Percentiles rank a stretch among this genome's conserved stretches.
phyloP scores from a whole-genome alignment of 2,888 invertebrate genomes.

The Loripinus fragilis region DNA sequence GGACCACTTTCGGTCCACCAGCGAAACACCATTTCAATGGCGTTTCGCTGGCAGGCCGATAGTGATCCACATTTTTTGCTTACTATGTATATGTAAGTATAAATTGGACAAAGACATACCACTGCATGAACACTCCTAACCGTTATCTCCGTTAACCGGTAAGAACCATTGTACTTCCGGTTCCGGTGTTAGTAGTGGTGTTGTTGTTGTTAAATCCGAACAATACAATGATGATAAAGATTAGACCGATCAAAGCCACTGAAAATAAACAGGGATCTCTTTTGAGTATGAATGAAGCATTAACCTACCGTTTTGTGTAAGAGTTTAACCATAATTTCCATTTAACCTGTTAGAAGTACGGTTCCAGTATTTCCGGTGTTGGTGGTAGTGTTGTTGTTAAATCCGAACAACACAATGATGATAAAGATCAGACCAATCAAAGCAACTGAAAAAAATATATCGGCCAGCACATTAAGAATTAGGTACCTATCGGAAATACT shows the following conservation, averaged over 20 bases:
- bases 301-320: background rate
- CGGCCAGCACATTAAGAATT: no score
- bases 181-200: background rate
- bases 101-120: background rate
- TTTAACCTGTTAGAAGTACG: background rate
- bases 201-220: background rate
- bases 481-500: no score
- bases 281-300: no score
- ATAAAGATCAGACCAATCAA: background rate
- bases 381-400: background rate
- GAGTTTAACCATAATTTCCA: background rate
- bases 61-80: no score
- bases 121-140: background rate
- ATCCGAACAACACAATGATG: background rate
- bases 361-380: background rate
- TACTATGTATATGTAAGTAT: background rate
- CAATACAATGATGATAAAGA: background rate
- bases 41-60: no score
- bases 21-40: no score
- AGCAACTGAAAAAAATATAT: background rate
- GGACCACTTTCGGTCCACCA: no score
- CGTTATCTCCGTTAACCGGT: background rate
- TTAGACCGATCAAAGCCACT: background rate
- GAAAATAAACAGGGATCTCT: no score
- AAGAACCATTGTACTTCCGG: background rate